Percentiles rank a stretch among this genome's conserved stretches.
phyloP scores from a whole-genome alignment of 1,140 invertebrate genomes.

The Rhynchophorus ferrugineus region DNA sequence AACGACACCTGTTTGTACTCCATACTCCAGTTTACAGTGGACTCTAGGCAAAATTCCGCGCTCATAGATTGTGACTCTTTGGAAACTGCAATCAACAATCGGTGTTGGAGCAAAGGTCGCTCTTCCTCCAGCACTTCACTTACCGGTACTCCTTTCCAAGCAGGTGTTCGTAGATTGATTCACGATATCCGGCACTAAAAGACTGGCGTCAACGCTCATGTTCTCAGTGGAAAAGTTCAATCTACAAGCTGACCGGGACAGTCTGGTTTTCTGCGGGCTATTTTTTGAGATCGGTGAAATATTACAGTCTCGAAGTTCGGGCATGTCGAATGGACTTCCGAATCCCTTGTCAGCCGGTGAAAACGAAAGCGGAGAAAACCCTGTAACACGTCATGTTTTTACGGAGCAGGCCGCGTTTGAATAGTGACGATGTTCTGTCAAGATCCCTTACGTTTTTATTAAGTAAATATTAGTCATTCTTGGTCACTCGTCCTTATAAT shows the following conservation, averaged over 20 bases:
- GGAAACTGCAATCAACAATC: too few species aligned
- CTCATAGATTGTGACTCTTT: not conserved
- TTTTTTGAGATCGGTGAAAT: constrained; percentile 32
- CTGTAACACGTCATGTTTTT: not conserved
- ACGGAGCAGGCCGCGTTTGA: not conserved
- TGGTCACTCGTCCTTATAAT: too few species aligned
- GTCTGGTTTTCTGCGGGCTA: not conserved
- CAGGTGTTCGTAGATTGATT: constrained; percentile 8
- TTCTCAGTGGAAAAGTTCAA: constrained; percentile 26
- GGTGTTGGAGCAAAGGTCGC: too few species aligned
- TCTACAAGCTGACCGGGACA: constrained; percentile 20
- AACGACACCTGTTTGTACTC: constrained; percentile 35
- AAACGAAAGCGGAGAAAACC: constrained; percentile 28
- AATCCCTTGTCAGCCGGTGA: constrained; percentile 14
- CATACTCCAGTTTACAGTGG: constrained; percentile 36
- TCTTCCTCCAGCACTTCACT: not conserved
- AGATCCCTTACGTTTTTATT: not conserved
- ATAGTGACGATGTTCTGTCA: not conserved
- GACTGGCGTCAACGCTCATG: constrained; percentile 30
- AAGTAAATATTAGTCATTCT: too few species aligned
- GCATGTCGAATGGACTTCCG: constrained; percentile 17
- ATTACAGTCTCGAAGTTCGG: constrained; percentile 29
- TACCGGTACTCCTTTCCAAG: constrained; percentile 1
- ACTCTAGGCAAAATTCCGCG: constrained; percentile 6
- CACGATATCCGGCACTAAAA: constrained; percentile 28